Evolutionary conservation across 2,888 invertebrate species (phyloP), one percentile per base, ranked within the genome.

Genomic region (Rhingia campestris): DNA sequence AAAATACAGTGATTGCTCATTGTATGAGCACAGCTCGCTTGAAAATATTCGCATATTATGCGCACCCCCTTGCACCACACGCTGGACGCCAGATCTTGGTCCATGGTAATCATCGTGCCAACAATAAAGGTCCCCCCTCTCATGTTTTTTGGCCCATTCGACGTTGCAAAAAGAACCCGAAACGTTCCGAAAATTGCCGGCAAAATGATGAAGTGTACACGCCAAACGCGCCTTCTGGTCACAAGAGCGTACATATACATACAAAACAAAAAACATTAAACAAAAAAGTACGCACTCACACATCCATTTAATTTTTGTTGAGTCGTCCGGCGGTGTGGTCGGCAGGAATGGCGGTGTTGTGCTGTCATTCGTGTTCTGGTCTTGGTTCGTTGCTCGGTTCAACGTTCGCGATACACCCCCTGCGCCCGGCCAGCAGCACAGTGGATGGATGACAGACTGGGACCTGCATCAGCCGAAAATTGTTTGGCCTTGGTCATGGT

Each of bases 401-500:
- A 77, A 77, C 35, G 77, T 56, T 41, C 77, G 77, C 70, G 22
- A 6, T 22, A 32, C 77, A 63, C 33, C 63, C 77, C 61, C 63
- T 32, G 49, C 43, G 30, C 12, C 54, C 76, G 69, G 12, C n/a
- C 61, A 32, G 12, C 12, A 10, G 22, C 22, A 30, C 41, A 9
- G 3, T 47, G 41, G 56, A 49, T 1, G 32, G 51, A 70, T 77
- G 70, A 64, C 70, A 64, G 77, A 63, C 77, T 47, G 61, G 86
- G 86, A 87, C 86, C 87, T 87, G 87, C 87, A 84, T 76, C 88
- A 88, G 86, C 87, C 88, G 72, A 87, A 88, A 88, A 87, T 87
- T 87, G 86, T 80, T 88, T 88, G 88, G 87, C 88, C 88, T 88
- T 88, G 88, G 88, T 87, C 88, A 87, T 87, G 88, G 86, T 86